Conservation (phyloP, 2,888 invertebrate species). For the Acleris holmiana region DNA sequence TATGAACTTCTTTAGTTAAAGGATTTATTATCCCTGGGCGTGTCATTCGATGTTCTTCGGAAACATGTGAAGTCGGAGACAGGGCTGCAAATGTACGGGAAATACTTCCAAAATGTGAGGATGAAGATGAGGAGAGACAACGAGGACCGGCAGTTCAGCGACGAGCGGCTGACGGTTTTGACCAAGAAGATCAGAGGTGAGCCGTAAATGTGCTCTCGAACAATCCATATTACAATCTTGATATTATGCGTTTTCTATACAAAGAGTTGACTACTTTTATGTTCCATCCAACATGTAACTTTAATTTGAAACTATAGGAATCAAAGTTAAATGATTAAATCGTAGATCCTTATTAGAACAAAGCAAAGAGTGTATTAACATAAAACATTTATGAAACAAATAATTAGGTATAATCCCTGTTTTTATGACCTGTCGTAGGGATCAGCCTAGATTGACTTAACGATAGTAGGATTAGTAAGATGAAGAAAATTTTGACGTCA, state of each 20-base stretch:
- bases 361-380: no score
- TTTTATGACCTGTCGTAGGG: no score
- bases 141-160: slow-evolving; percentile 6
- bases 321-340: neutral
- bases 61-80: slow-evolving; percentile 22
- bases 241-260: no score
- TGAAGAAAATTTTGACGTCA: no score
- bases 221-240: neutral
- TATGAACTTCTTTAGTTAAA: slow-evolving; percentile 8
- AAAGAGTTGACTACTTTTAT: no score
- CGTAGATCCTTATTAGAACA: no score
- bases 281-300: no score
- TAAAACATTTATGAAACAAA: no score
- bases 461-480: no score
- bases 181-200: slow-evolving; percentile 20
- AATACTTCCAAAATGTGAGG: slow-evolving; percentile 28
- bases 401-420: no score
- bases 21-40: slow-evolving; percentile 21
- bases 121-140: slow-evolving; percentile 12
- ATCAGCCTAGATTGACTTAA: no score
- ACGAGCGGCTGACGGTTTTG: slow-evolving; percentile 4
- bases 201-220: neutral
- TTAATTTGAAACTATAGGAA: no score
- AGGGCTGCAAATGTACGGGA: slow-evolving; percentile 21
- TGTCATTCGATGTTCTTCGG: slow-evolving; percentile 13